Evolutionary conservation across 2,113 vertebrate genomes (phyloP).

Genomic region (Sphyrna mokarran): DNA sequence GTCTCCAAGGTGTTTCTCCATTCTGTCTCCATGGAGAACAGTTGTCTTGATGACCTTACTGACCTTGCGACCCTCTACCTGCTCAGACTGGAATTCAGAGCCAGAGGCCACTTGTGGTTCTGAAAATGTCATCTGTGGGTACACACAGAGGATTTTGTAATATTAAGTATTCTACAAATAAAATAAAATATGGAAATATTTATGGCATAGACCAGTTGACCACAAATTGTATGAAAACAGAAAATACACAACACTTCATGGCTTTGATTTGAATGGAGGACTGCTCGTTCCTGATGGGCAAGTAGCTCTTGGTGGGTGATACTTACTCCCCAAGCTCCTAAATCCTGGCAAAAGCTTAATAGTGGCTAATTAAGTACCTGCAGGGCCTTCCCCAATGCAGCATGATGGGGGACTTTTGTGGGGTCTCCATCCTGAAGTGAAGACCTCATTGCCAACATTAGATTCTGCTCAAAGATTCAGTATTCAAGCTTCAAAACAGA

Average conservation of each 20-base stretch:
- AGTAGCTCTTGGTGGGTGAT: not conserved
- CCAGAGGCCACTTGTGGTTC: slow-evolving; percentile 57
- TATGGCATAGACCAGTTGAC: not conserved
- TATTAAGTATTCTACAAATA: not conserved
- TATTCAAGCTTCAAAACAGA: not conserved
- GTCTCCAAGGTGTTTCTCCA: slow-evolving; percentile 79
- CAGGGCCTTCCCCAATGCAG: no score
- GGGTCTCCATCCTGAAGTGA: no score
- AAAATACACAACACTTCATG: not conserved
- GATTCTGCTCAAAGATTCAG: not conserved
- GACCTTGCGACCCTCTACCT: slow-evolving; percentile 83
- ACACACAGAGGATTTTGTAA: not conserved
- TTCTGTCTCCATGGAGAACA: slow-evolving; percentile 77
- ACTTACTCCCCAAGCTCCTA: not conserved
- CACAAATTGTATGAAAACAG: not conserved
- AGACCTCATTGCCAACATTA: no score
- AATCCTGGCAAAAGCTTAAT: not conserved
- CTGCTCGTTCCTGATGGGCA: not conserved
- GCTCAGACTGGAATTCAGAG: slow-evolving; percentile 76
- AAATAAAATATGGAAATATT: not conserved
- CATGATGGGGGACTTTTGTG: no score
- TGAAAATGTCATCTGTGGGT: slow-evolving; percentile 67
- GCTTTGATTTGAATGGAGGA: not conserved
- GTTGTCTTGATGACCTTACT: slow-evolving; percentile 91
- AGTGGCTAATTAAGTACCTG: no score